Base-by-base conservation (phyloP, 2,113 vertebrate species). In the Ciconia boyciana region DNA sequence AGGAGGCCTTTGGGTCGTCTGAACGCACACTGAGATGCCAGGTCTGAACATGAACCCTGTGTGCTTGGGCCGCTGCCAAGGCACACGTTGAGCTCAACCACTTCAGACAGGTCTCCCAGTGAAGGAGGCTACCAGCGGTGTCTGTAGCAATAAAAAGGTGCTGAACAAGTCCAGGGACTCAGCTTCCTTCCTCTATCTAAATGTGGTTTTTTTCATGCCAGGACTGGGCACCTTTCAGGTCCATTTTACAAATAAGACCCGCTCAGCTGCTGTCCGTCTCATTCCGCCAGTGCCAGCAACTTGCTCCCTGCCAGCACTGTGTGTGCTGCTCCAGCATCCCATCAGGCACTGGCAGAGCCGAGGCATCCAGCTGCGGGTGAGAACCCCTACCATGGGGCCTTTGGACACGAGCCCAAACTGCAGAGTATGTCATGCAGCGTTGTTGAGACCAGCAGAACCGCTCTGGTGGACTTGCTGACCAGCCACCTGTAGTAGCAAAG, bases 391-490 rank as follows among this genome's bases (percentile, higher is more conserved):
- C 18, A 14, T 0, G 0, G n/a, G 62, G 58, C 36, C 25, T 82
- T 36, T 85, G 82, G 87, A 32, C 29, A 25, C 1, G 4, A 80
- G 66, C 65, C 90, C 16, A 4, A 76, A 48, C 49, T n/a, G 29
- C 74, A 52, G 39, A 44, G 16, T 2, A 4, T 1, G 11, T 61
- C 0, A 0, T 24, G 43, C 55, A 62, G 60, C 2, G 15, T 5
- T 78, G 72, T 9, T 36, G 62, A 85, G 70, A 58, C n/a, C 52
- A 41, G 48, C 39, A 79, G 65, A 49, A 78, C 36, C 5, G 29
- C 16, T 16, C 62, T 12, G 43, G n/a, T 6, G n/a, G n/a, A 18
- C 22, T 20, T 85, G 75, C 70, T 72, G 66, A 64, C 13, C 39
- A 51, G 39, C 9, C 10, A 21, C 58, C 11, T n/a, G 34, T 5